phyloP scores from a whole-genome alignment of 2,113 vertebrate species.

The Fulica atra region DNA sequence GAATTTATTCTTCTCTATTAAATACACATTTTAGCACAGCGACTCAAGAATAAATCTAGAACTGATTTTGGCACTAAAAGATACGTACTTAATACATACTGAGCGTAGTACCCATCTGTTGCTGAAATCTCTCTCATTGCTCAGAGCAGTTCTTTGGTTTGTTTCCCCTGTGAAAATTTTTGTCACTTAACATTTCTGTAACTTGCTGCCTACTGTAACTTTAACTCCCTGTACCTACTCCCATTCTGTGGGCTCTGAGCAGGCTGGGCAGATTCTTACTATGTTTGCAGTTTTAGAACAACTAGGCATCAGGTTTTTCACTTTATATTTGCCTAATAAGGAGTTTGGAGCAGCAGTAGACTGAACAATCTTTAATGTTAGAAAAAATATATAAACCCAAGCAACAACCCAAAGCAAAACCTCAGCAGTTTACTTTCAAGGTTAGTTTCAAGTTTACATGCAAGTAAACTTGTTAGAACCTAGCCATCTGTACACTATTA shows the following conservation, averaged over 20 bases:
- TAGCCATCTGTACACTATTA: constrained; percentile 65
- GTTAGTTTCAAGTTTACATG: constrained; percentile 35
- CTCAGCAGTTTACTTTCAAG: constrained; percentile 63
- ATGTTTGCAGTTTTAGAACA: not conserved
- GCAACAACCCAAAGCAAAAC: constrained; percentile 49
- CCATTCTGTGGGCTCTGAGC: not conserved
- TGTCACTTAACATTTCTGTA: not conserved
- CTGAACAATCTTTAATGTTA: constrained; percentile 56
- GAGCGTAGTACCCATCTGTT: constrained; percentile 1
- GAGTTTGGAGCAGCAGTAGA: constrained; percentile 46
- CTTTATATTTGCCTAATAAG: constrained; percentile 43
- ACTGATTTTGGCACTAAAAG: not conserved
- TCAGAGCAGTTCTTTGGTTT: not conserved
- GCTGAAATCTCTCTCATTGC: not conserved
- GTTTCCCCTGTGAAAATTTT: not conserved
- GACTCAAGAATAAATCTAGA: not conserved
- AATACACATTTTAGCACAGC: not conserved
- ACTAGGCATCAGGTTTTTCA: not conserved
- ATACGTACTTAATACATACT: not conserved
- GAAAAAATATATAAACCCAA: not conserved
- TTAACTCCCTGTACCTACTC: not conserved
- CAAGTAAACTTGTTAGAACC: constrained; percentile 63
- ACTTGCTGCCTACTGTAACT: not conserved
- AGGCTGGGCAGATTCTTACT: not conserved
- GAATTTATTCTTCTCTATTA: not conserved